Conservation (phyloP, 2,888 invertebrate genomes). For the Frankliniella fusca region DNA sequence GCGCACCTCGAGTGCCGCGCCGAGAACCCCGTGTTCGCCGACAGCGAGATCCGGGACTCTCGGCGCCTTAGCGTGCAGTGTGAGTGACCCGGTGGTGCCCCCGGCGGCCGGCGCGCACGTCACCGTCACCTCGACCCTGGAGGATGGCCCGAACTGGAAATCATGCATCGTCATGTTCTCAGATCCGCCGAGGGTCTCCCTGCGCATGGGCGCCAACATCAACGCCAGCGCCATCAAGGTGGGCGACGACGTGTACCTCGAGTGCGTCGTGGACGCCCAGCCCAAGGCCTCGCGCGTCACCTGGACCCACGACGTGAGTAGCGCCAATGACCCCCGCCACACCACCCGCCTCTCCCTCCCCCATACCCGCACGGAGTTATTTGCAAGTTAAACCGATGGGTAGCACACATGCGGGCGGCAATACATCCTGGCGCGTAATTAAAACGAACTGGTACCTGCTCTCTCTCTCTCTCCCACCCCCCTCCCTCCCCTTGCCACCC, state of each 20-base stretch:
- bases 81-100: slow-evolving; percentile 57
- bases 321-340: background rate
- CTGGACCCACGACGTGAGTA: slow-evolving; percentile 46
- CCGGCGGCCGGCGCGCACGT: no score
- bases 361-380: background rate
- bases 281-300: slow-evolving; percentile 46
- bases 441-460: background rate
- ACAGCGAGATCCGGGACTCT: slow-evolving; percentile 70
- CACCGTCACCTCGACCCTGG: no score
- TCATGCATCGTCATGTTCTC: slow-evolving; percentile 23
- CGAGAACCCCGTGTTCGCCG: slow-evolving; percentile 68
- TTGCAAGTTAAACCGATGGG: background rate
- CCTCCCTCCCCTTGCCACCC: background rate
- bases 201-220: slow-evolving; percentile 47
- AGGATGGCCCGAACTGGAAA: no score
- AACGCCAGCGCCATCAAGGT: slow-evolving; percentile 47
- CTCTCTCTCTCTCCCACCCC: background rate
- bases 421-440: background rate
- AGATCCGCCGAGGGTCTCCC: slow-evolving; percentile 47
- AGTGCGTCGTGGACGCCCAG: slow-evolving; percentile 47
- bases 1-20: slow-evolving; percentile 72
- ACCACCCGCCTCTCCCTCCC: background rate
- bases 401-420: background rate
- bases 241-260: slow-evolving; percentile 49
- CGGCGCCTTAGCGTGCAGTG: slow-evolving; percentile 81